Base-by-base conservation (phyloP, 1,140 invertebrate species). In the Stegodyphus mimosarum region DNA sequence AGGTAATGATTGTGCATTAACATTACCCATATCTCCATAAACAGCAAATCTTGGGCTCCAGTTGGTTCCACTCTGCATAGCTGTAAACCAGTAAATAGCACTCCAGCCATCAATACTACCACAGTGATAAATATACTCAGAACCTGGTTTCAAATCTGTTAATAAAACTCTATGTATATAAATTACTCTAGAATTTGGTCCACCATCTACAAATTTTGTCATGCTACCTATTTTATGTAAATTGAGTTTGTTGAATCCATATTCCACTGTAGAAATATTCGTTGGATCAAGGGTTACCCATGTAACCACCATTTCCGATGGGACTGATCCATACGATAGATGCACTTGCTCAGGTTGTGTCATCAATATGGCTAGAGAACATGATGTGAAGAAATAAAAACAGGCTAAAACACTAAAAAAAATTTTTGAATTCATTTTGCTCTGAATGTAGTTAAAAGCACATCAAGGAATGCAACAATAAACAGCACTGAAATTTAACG, bases 251-350 rank as follows among this genome's bases (percentile, higher is more conserved):
- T 89, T 90, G 63, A 93, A 51, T 2, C 95, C 96, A 91, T 95
- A 98, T 89, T 95, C 93, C 18, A 96, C 96, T 52, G 93, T 87
- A 0, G 95, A 94, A 88, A 92, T 91, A 51, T 92, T 88, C 6
- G 96, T 94, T 87, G 94, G 90, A 88, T 94, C 92, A 87, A 93
- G 92, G 52, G 97, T 98, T 2, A 94, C 94, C 97, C 97, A 99
- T 77, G 96, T 98, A 17, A 98, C 94, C 63, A 96, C 92, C 90
- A 97, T 95, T 87, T 96, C 92, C 86, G 91, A 92, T 33, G 93
- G 91, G 87, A 91, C 91, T 86, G 93, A 92, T 91, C 89, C 89
- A 85, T 87, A 88, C 6, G 86, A 87, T 17, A 88, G 11, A 75
- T 88, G 88, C 6, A 88, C 71, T 90, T 94, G 94, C 90, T 95